Evolutionary conservation across 2,888 invertebrate species (phyloP).

Genomic region (Pseudococcus jackbeardsleyi): DNA sequence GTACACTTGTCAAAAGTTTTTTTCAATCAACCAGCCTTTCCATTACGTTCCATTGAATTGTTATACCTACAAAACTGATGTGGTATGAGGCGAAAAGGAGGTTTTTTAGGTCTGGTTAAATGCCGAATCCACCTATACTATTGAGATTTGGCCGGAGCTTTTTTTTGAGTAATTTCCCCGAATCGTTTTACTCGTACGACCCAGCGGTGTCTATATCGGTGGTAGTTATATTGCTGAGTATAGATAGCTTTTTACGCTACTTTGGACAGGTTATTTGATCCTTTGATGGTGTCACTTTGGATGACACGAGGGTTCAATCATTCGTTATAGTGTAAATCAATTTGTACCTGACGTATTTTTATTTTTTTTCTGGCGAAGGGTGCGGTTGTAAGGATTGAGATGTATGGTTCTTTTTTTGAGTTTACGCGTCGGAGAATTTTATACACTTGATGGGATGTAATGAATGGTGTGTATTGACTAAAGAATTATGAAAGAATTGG

Average conservation of each 20-base stretch:
- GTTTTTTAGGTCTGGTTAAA: background rate
- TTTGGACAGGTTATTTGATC: background rate
- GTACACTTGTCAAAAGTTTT: background rate
- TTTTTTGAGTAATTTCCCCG: background rate
- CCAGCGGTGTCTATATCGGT: background rate
- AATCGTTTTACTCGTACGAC: background rate
- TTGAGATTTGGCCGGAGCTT: slow-evolving; percentile 10
- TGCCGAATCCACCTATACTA: background rate
- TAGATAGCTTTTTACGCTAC: background rate
- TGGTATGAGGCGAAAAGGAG: background rate
- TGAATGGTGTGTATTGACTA: background rate
- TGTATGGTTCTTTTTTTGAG: background rate
- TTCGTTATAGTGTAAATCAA: background rate
- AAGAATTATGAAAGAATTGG: background rate
- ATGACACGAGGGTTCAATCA: slow-evolving; percentile 2
- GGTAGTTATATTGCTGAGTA: background rate
- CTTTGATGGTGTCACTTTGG: background rate
- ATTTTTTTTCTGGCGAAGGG: background rate
- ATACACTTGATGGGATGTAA: background rate
- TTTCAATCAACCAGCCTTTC: background rate
- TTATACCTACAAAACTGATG: background rate
- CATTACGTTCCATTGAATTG: background rate
- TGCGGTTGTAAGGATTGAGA: background rate
- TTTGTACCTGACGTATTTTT: background rate
- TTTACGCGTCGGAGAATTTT: background rate